Evolutionary conservation across 2,113 vertebrate species (phyloP).

Genomic region (Daubentonia madagascariensis): DNA sequence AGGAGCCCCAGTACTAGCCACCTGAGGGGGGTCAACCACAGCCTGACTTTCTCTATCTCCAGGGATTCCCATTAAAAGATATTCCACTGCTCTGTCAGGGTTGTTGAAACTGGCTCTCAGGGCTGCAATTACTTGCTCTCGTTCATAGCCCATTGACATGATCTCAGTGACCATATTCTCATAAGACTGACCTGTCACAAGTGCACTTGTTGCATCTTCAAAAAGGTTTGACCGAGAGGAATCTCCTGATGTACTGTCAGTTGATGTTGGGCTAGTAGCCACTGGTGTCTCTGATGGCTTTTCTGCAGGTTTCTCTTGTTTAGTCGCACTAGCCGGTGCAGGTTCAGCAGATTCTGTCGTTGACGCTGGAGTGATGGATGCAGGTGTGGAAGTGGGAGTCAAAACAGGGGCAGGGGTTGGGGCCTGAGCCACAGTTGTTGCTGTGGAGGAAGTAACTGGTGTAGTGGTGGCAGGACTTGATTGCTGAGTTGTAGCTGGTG

Average conservation of each 20-base stretch:
- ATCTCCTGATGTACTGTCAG: constrained; percentile 87
- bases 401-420: constrained; percentile 78
- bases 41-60: constrained; percentile 87
- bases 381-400: constrained; percentile 76
- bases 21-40: constrained; percentile 84
- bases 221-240: constrained; percentile 92
- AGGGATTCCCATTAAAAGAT: constrained; percentile 95
- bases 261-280: constrained; percentile 79
- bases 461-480: constrained; percentile 67
- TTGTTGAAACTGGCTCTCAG: constrained; percentile 98
- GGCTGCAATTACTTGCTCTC: constrained; percentile 93
- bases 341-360: constrained; percentile 80
- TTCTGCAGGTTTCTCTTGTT: constrained; percentile 85
- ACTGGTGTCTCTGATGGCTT: constrained; percentile 82
- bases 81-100: constrained; percentile 96
- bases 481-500: constrained; percentile 79
- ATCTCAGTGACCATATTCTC: constrained; percentile 99
- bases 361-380: constrained; percentile 76
- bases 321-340: constrained; percentile 74
- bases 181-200: constrained; percentile 96
- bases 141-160: constrained; percentile 98
- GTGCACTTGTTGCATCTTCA: constrained; percentile 95
- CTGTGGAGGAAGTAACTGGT: constrained; percentile 67
- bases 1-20: constrained; percentile 82
- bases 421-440: constrained; percentile 75